Conservation (phyloP, 2,113 vertebrate species). For the Gallinago paraguaiae region DNA sequence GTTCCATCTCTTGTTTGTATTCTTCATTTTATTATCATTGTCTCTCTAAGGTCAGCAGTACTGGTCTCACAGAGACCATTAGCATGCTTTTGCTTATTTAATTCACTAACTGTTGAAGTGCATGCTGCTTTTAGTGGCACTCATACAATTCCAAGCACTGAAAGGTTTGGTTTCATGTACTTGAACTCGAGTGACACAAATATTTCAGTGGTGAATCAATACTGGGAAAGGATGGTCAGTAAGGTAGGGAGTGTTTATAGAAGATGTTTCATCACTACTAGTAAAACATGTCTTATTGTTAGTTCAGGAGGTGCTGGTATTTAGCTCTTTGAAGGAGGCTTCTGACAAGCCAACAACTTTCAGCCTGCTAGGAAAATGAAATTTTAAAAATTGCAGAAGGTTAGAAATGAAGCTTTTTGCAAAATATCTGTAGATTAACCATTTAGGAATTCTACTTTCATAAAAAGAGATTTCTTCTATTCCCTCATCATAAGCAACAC, state of each 20-base stretch:
- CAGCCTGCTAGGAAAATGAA: conserved; percentile 49
- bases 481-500: not conserved
- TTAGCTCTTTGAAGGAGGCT: conserved; percentile 74
- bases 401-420: conserved; percentile 21
- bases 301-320: conserved; percentile 79
- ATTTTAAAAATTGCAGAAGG: not conserved
- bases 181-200: conserved; percentile 80
- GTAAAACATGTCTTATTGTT: conserved; percentile 80
- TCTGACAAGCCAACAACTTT: conserved; percentile 65
- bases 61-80: conserved; percentile 59
- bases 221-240: conserved; percentile 66
- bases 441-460: conserved; percentile 46
- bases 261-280: conserved; percentile 81
- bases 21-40: conserved; percentile 72
- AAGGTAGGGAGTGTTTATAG: conserved; percentile 82
- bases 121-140: conserved; percentile 69
- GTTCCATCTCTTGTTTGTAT: conserved; percentile 65
- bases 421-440: conserved; percentile 16
- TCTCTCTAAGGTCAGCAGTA: conserved; percentile 61
- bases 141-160: conserved; percentile 62
- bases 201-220: conserved; percentile 80
- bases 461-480: not conserved
- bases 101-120: conserved; percentile 65
- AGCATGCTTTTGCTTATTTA: conserved; percentile 74
- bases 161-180: conserved; percentile 75